Evolutionary conservation across 2,797 vertebrate species (phyloP), one percentile per base, ranked within the genome.

Genomic region (Aythya fuligula): DNA sequence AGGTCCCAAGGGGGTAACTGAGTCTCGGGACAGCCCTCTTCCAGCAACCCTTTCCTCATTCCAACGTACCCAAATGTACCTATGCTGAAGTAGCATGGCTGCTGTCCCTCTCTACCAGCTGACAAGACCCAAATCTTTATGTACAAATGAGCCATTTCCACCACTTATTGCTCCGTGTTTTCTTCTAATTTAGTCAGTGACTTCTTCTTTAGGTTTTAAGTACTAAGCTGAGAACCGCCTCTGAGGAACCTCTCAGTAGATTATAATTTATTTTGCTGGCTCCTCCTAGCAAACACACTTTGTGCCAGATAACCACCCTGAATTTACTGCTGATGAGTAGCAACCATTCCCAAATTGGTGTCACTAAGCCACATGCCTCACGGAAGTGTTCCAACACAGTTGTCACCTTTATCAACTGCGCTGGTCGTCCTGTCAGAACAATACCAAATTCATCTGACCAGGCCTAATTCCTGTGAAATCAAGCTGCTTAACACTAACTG

Each of bases 1-100:
- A 75, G 21, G 53, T 39, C 54, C 22, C 38, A 74, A 0, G 0
- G 8, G 57, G 38, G 28, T 30, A 73, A 53, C 22, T 28, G 13
- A 22, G 5, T 51, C 2, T 30, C n/a, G 47, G 24, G 8, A 12
- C 60, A 75, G 67, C 43, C 45, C 30, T 65, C 32, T 41, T 75
- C n/a, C 60, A 69, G 22, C 21, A 19, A 71, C 17, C 19, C 19
- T 14, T n/a, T n/a, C 65, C 36, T 87, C 4, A 2, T 49, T 76
- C 38, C 60, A 61, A 70, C 6, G 19, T 20, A 73, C 1, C 25
- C 58, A 32, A 90, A 94, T 13, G 36, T 25, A 34, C 3, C 13
- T 5, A 18, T 38, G 11, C 69, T 51, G 34, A 62, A 93, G 64
- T 21, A 45, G 70, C 15, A 82, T 1, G 1, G 9, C 51, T 54